Conservation (phyloP, 2,113 vertebrate genomes). For the Gadus chalcogrammus region DNA sequence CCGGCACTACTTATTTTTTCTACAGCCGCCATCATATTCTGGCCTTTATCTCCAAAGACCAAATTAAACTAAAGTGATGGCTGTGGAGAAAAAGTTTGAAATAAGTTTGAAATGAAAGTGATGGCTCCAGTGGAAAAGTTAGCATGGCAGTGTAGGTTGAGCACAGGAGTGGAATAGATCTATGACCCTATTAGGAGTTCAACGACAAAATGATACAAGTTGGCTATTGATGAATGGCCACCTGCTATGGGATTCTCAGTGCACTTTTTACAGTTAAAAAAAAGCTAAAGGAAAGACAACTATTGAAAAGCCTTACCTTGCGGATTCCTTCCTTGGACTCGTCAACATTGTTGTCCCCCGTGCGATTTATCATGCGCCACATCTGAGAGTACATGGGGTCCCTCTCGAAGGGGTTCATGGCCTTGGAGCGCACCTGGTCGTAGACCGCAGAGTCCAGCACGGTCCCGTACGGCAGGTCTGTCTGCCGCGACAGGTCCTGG, state of each 20-base stretch:
- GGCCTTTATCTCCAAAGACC: too few species aligned
- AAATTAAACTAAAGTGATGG: too few species aligned
- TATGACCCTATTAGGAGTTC: too few species aligned
- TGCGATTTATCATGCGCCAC: conserved; percentile 97
- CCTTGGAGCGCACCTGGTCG: conserved; percentile 92
- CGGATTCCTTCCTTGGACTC: conserved; percentile 92
- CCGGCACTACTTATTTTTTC: too few species aligned
- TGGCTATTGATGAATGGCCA: background rate
- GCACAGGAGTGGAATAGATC: too few species aligned
- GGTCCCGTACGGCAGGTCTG: conserved; percentile 93
- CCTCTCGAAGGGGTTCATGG: conserved; percentile 96
- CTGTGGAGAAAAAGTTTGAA: too few species aligned
- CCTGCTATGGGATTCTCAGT: background rate
- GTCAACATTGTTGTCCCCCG: conserved; percentile 94
- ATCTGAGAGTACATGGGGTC: conserved; percentile 98
- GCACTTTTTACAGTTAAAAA: background rate
- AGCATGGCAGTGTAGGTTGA: too few species aligned
- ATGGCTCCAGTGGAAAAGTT: too few species aligned
- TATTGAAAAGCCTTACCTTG: conserved; percentile 77
- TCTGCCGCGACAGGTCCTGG: conserved; percentile 95
- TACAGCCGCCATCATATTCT: too few species aligned
- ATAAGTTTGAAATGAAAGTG: too few species aligned
- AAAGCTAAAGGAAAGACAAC: background rate
- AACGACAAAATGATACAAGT: too few species aligned
- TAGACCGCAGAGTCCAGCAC: conserved; percentile 96